Evolutionary conservation across 2,113 vertebrate genomes (phyloP).

Genomic region (Oncorhynchus clarkii): DNA sequence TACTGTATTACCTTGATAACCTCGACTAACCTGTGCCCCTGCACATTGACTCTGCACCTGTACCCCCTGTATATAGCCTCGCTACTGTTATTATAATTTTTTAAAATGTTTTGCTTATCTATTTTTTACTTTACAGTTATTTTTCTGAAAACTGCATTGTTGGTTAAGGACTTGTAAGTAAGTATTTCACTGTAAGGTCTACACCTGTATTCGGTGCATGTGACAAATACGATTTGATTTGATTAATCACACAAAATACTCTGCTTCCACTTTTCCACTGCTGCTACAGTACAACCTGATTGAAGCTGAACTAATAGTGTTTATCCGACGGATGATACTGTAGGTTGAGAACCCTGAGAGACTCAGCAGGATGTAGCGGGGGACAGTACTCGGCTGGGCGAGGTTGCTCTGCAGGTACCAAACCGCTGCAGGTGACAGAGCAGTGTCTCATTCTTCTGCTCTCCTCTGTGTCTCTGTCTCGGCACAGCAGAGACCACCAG

Average conservation of each 20-base stretch:
- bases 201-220: too few relatives aligned
- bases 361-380: not conserved
- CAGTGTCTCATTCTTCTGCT: slow-evolving; percentile 36
- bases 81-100: too few relatives aligned
- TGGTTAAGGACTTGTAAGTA: too few relatives aligned
- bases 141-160: too few relatives aligned
- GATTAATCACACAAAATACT: not conserved
- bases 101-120: too few relatives aligned
- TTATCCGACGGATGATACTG: not conserved
- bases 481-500: slow-evolving; percentile 9
- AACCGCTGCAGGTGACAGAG: slow-evolving; percentile 38
- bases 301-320: not conserved
- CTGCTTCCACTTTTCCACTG: not conserved
- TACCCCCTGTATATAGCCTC: too few relatives aligned
- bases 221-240: too few relatives aligned
- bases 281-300: not conserved
- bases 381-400: not conserved
- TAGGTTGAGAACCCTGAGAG: not conserved
- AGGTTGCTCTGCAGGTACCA: slow-evolving; percentile 40
- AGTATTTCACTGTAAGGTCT: too few relatives aligned
- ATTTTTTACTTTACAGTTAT: too few relatives aligned
- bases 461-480: slow-evolving; percentile 23
- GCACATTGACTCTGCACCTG: too few relatives aligned
- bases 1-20: too few relatives aligned
- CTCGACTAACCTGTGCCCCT: too few relatives aligned